Conservation (phyloP, 2,888 invertebrate genomes). For the Sphecodes monilicornis region DNA sequence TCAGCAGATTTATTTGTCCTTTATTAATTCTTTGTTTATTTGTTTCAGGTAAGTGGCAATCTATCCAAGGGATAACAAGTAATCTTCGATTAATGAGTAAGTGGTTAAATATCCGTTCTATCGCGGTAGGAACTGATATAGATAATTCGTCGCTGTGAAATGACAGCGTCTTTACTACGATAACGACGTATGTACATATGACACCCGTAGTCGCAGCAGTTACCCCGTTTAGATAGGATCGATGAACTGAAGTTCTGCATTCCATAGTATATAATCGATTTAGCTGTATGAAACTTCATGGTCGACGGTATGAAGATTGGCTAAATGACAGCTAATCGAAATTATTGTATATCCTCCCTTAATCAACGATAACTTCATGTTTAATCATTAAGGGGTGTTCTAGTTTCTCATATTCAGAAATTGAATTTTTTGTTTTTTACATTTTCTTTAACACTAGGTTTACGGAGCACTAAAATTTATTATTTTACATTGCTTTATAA, state of each 20-base stretch:
- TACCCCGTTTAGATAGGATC: conserved; percentile 19
- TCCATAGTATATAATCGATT: neutral
- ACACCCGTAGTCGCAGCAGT: neutral
- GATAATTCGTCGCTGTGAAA: neutral
- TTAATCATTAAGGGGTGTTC: no score
- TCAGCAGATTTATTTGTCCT: neutral
- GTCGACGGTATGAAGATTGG: neutral
- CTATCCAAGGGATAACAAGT: neutral
- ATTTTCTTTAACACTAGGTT: no score
- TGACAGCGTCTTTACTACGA: neutral
- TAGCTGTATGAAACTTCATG: neutral
- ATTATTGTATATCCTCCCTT: neutral
- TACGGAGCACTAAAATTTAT: no score
- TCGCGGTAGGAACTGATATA: neutral
- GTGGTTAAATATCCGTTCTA: conserved; percentile 37
- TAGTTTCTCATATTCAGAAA: no score
- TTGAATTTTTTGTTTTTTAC: no score
- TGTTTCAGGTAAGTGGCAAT: conserved; percentile 67
- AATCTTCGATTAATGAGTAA: conserved; percentile 41
- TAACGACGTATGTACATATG: neutral
- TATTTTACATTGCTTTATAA: no score
- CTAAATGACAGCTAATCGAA: neutral
- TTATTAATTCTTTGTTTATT: conserved; percentile 16
- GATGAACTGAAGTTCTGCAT: conserved; percentile 15
- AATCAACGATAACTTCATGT: neutral